Percentiles rank a stretch among this genome's conserved stretches.
Evolutionary conservation across 2,888 invertebrate genomes (phyloP).

Genomic region (Archips crataeganus): DNA sequence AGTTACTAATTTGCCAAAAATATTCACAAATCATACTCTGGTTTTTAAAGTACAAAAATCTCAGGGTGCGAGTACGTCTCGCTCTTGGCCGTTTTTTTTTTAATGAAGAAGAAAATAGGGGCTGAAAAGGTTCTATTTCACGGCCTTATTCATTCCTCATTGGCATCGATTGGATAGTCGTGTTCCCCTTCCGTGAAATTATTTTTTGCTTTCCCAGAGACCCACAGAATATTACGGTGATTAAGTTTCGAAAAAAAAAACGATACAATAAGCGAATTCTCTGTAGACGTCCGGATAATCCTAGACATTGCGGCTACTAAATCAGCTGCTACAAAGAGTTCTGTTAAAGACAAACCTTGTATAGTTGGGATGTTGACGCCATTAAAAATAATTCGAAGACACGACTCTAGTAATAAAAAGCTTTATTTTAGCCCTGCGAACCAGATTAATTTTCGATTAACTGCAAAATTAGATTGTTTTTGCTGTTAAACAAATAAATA

Average conservation of each 20-base stretch:
- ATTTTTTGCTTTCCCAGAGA: constrained; percentile 26
- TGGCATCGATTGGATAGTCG: constrained; percentile 8
- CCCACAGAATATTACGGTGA: constrained; percentile 57
- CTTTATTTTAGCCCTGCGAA: too few species aligned
- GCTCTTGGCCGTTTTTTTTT: background rate
- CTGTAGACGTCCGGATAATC: constrained; percentile 60
- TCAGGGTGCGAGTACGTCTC: background rate
- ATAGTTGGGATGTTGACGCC: too few species aligned
- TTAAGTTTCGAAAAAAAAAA: constrained; percentile 65
- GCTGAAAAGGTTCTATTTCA: background rate
- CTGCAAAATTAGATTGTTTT: too few species aligned
- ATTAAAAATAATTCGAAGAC: too few species aligned
- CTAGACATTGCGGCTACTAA: constrained; percentile 35
- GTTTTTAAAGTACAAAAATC: background rate
- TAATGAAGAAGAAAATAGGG: background rate
- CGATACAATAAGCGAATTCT: constrained; percentile 66
- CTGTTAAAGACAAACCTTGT: background rate
- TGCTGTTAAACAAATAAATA: too few species aligned
- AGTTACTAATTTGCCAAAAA: too few species aligned
- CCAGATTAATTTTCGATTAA: too few species aligned
- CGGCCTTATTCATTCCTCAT: background rate
- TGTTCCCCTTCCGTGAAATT: constrained; percentile 7
- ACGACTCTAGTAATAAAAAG: too few species aligned
- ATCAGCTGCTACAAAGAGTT: background rate
- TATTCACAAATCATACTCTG: too few species aligned